Evolutionary conservation across 2,888 invertebrate genomes (phyloP).

Genomic region (Salticus scenicus): DNA sequence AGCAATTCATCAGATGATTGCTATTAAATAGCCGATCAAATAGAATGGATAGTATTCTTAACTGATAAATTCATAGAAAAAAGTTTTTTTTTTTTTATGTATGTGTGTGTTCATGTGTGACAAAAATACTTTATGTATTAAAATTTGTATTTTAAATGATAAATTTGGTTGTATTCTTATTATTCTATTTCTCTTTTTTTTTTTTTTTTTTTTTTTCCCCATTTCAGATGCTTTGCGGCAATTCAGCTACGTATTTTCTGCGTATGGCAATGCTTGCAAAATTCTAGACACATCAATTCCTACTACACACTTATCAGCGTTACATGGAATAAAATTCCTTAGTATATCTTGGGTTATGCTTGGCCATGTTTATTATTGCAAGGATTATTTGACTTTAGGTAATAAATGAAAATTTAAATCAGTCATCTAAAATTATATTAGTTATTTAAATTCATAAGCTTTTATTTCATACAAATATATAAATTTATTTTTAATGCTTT

Average conservation of each 20-base stretch:
- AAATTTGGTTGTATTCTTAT: no score
- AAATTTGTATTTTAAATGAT: no score
- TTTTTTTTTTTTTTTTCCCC: not conserved
- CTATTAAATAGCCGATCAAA: no score
- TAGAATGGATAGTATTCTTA: no score
- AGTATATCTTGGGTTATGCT: slow-evolving; percentile 68
- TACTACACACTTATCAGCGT: slow-evolving; percentile 38
- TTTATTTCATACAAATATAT: not conserved
- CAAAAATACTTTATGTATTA: no score
- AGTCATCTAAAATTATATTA: no score
- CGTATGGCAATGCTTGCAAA: slow-evolving; percentile 56
- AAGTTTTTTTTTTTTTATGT: no score
- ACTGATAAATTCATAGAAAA: no score
- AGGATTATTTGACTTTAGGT: slow-evolving; percentile 66
- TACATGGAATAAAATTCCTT: slow-evolving; percentile 67
- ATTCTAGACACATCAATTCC: slow-evolving; percentile 58
- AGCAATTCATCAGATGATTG: no score
- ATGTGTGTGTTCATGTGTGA: no score
- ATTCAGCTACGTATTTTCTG: slow-evolving; percentile 62
- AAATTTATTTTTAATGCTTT: no score
- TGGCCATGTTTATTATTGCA: slow-evolving; percentile 68
- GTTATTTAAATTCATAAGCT: no score
- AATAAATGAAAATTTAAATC: not conserved
- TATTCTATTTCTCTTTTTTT: not conserved
- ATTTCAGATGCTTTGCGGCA: slow-evolving; percentile 51